Percentiles rank a stretch among this genome's conserved stretches.
Evolutionary conservation across 2,113 vertebrate species (phyloP).

Genomic region (Ptychochromis oligacanthus): DNA sequence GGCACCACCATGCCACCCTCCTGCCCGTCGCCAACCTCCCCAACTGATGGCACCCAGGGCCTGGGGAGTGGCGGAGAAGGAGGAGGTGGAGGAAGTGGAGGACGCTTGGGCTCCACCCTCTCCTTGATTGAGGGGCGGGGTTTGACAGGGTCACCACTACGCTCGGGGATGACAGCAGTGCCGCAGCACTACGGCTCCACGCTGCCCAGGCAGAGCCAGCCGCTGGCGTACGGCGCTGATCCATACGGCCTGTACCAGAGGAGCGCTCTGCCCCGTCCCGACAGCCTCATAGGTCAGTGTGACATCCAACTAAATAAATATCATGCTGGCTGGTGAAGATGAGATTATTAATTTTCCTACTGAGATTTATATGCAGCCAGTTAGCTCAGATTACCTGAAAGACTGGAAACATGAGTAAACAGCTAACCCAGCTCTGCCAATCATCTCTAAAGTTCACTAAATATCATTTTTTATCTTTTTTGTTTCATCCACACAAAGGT

Average conservation of each 20-base stretch:
- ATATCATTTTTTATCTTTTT: background rate
- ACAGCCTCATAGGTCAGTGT: slow-evolving; percentile 94
- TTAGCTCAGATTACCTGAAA: background rate
- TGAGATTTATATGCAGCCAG: background rate
- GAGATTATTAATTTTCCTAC: background rate
- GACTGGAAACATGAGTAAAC: background rate
- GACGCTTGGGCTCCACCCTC: slow-evolving; percentile 73
- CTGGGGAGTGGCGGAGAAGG: slow-evolving; percentile 67
- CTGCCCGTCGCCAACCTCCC: slow-evolving; percentile 82
- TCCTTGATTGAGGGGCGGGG: slow-evolving; percentile 67
- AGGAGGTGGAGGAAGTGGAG: slow-evolving; percentile 68
- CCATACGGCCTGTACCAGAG: slow-evolving; percentile 94
- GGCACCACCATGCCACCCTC: slow-evolving; percentile 87
- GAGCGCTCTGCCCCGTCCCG: slow-evolving; percentile 92
- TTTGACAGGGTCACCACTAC: slow-evolving; percentile 82
- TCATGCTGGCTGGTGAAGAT: background rate
- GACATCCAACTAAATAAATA: background rate
- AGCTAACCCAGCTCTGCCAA: background rate
- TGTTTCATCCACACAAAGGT: background rate
- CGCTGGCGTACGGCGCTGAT: slow-evolving; percentile 84
- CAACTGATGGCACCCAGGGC: slow-evolving; percentile 60
- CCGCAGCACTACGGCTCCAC: slow-evolving; percentile 92
- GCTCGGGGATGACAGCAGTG: slow-evolving; percentile 91
- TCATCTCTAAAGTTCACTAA: background rate
- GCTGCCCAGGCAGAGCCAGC: slow-evolving; percentile 86